Conservation (phyloP, 2,888 invertebrate species). For the Hermodice carunculata region DNA sequence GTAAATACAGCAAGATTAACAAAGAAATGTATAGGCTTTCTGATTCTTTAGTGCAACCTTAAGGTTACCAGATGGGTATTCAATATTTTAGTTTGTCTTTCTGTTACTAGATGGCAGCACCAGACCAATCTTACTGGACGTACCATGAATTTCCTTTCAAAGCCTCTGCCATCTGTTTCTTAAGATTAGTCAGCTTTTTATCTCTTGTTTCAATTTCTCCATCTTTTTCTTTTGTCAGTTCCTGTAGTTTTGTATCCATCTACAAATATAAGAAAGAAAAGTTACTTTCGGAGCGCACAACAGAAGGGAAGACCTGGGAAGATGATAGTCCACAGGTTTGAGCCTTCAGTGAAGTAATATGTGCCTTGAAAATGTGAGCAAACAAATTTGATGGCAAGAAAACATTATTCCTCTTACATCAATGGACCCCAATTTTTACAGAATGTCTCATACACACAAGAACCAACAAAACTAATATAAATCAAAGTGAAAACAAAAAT, state of each 20-base stretch:
- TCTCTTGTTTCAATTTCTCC: conserved; percentile 60
- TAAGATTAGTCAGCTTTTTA: conserved; percentile 60
- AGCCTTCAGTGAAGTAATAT: neutral
- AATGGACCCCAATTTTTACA: too few relatives aligned
- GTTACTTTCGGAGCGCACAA: neutral
- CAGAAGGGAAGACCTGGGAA: neutral
- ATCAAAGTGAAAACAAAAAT: too few relatives aligned
- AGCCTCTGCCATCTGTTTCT: conserved; percentile 67
- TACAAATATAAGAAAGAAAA: conserved; percentile 25
- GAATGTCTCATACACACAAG: too few relatives aligned
- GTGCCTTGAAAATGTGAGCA: neutral
- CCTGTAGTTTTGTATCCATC: conserved; percentile 51
- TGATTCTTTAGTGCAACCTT: too few relatives aligned
- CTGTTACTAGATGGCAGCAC: neutral
- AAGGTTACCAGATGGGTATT: too few relatives aligned
- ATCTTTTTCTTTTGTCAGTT: conserved; percentile 52
- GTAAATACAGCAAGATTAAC: too few relatives aligned
- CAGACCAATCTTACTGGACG: neutral
- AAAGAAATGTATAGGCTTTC: too few relatives aligned
- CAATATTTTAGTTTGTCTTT: neutral
- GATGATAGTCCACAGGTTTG: too few relatives aligned
- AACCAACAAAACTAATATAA: too few relatives aligned
- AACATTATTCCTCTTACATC: too few relatives aligned
- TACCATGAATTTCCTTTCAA: conserved; percentile 68
- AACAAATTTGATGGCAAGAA: too few relatives aligned